Conservation (phyloP, 2,797 vertebrate genomes). For the Pygocentrus nattereri region DNA sequence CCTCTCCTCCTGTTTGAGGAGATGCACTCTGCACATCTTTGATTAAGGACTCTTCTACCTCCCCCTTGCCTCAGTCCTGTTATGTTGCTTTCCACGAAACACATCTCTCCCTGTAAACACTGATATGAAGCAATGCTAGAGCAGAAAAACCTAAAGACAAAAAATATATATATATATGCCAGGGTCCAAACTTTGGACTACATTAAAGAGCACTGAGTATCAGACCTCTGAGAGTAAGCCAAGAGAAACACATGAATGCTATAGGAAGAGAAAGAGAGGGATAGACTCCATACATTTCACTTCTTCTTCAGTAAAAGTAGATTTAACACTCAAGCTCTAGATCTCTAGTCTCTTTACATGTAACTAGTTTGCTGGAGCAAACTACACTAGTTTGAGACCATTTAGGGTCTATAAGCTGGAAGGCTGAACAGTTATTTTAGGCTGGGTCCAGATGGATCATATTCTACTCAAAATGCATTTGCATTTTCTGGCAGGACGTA, state of each 20-base stretch:
- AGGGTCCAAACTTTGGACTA: neutral
- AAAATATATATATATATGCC: too few relatives aligned
- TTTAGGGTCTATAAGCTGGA: neutral
- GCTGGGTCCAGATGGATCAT: too few relatives aligned
- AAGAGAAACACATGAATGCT: neutral
- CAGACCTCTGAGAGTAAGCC: too few relatives aligned
- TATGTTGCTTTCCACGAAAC: conserved; percentile 28
- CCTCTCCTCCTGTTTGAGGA: conserved; percentile 31
- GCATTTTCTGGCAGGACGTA: too few relatives aligned
- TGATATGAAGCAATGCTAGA: conserved; percentile 28
- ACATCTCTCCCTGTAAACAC: conserved; percentile 3
- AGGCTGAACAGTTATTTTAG: too few relatives aligned
- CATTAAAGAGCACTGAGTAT: neutral
- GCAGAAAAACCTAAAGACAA: conserved; percentile 20
- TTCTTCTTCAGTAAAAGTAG: neutral
- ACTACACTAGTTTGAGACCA: neutral
- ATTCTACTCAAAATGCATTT: too few relatives aligned
- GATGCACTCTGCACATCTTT: conserved; percentile 7
- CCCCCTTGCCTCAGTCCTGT: neutral
- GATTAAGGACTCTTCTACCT: conserved; percentile 3
- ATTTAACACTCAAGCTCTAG: too few relatives aligned
- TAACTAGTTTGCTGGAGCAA: too few relatives aligned
- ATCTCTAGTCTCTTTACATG: too few relatives aligned
- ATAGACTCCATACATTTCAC: neutral
- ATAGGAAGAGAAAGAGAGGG: neutral